Evolutionary conservation across 2,797 vertebrate genomes (phyloP).

Genomic region (Discoglossus pictus): DNA sequence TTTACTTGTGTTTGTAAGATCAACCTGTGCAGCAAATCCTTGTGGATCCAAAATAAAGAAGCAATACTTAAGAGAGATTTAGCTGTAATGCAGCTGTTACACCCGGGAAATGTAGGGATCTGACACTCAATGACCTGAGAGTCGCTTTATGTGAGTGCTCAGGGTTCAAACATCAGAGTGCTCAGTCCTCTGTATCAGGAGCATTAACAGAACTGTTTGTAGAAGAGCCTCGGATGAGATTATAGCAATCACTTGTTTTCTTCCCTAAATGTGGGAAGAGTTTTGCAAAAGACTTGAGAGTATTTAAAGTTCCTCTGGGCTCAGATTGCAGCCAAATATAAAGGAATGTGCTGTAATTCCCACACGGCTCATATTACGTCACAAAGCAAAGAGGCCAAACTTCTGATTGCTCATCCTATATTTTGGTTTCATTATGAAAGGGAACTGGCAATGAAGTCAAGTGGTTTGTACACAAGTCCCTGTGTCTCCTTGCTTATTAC

Average conservation of each 20-base stretch:
- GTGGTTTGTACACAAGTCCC: constrained; percentile 1
- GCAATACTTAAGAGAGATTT: constrained; percentile 49
- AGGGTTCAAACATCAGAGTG: neutral
- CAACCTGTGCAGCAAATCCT: constrained; percentile 17
- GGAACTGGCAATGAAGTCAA: constrained; percentile 1
- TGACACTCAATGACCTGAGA: too few relatives aligned
- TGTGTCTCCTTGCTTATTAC: too few relatives aligned
- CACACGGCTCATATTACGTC: constrained; percentile 74
- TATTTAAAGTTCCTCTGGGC: constrained; percentile 63
- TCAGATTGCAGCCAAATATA: constrained; percentile 66
- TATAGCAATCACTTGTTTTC: constrained; percentile 59
- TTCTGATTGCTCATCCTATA: constrained; percentile 37
- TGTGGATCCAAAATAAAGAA: constrained; percentile 26
- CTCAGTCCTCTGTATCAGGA: constrained; percentile 35
- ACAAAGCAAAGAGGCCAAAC: constrained; percentile 51
- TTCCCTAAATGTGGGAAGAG: constrained; percentile 49
- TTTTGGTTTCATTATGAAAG: constrained; percentile 53
- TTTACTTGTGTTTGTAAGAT: too few relatives aligned
- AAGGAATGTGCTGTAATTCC: constrained; percentile 71
- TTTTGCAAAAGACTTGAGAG: constrained; percentile 60
- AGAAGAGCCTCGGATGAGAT: constrained; percentile 59
- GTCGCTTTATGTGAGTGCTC: too few relatives aligned
- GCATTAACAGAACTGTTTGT: constrained; percentile 66
- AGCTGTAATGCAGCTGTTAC: constrained; percentile 42
- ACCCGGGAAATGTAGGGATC: too few relatives aligned